phyloP scores from a whole-genome alignment of 2,113 vertebrate species.

The Trochalopteron elliotii region DNA sequence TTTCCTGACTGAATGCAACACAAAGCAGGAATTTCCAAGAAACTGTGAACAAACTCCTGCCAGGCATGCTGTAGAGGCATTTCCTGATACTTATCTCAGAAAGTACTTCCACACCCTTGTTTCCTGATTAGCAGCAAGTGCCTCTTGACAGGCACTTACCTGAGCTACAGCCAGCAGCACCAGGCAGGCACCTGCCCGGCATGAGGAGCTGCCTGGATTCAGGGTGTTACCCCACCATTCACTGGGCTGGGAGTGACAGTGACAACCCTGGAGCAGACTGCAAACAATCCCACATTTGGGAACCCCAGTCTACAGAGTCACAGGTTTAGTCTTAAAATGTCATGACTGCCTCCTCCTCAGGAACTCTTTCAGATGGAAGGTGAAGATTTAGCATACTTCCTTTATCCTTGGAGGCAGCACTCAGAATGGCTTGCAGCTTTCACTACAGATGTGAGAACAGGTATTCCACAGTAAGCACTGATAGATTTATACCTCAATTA shows the following conservation, averaged over 20 bases:
- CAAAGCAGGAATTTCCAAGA: not conserved
- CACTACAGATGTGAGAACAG: not conserved
- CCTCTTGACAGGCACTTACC: not conserved
- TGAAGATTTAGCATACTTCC: not conserved
- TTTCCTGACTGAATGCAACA: not conserved
- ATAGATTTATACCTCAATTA: not conserved
- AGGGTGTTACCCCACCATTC: not conserved
- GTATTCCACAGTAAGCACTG: not conserved
- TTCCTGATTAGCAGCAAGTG: not conserved
- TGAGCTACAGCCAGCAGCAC: not conserved
- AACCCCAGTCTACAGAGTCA: not conserved
- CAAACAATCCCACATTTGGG: not conserved
- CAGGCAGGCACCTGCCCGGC: not conserved
- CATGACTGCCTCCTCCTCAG: not conserved
- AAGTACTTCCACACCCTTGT: not conserved
- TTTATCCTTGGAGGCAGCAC: not conserved
- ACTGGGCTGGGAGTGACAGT: not conserved
- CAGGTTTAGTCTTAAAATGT: not conserved
- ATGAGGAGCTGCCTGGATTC: not conserved
- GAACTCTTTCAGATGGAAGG: not conserved
- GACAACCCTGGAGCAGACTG: not conserved
- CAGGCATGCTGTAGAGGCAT: not conserved
- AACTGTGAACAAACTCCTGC: not conserved
- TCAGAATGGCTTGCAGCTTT: not conserved
- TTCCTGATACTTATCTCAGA: conserved; percentile 2